Base-by-base conservation (phyloP, 2,797 vertebrate species). In the Tolypeutes matacus region DNA sequence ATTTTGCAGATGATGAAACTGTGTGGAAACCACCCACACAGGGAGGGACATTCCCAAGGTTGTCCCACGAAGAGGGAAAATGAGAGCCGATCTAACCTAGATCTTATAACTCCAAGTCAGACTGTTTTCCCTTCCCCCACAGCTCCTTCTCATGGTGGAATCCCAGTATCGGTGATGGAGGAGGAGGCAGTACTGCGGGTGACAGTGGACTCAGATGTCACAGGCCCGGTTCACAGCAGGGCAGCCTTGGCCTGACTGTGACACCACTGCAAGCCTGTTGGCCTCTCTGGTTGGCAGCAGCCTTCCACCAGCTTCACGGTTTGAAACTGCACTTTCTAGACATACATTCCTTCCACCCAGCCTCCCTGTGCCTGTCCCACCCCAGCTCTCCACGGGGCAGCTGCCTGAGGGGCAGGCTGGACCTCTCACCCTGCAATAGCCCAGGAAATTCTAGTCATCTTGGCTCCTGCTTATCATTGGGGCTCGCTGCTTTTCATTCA, bases 61-160 rank as follows among this genome's bases (percentile, higher is more conserved):
- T 49, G 31, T 10, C 65, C 58, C 2, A 15, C 64, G 8, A 3
- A 3, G 14, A 93, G 75, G n/a, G n/a, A 7, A 25, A 25, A 5
- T 23, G 29, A 36, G 17, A 8, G 20, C 25, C n/a, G 2, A 17
- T 60, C 69, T 69, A 86, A 42, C 64, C 13, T 17, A 34, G 39
- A 36, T 58, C 62, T 31, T 7, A 12, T 31, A n/a, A 34, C 60
- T 67, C 23, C 58, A 18, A 39, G 36, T 49, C 8, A 8, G 64
- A 31, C 14, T 14, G 10, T 31, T 42, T 78, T 25, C 84, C 7
- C 2, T 20, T 0, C 14, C 21, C 72, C 18, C 42, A 0, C 8
- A 4, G 1, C 11, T 7, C 39, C 75, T 72, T 60, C 65, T 75
- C 20, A 0, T 0, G 25, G 18, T 11, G 18, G 18, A 9, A 10